A percentile compares a stretch with the other conserved stretches of the same genome.
These are phyloP conservation scores for Gymnoscelis rufifasciata DNA, from an alignment of 2,888 invertebrate species.

Conservation along the genomic window DNA sequence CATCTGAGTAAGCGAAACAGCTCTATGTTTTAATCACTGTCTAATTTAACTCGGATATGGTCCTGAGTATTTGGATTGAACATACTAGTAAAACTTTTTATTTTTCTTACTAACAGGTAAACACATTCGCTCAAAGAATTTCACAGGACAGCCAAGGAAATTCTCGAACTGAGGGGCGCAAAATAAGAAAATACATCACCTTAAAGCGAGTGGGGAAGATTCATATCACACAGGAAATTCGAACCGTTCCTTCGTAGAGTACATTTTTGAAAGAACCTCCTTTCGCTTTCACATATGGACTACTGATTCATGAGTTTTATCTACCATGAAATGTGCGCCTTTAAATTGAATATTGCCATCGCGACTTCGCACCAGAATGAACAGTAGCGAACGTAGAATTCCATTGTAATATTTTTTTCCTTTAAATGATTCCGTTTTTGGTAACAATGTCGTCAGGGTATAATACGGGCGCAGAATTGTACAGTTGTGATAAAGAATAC, in stretches of 20 bases:
- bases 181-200: constrained; percentile 78
- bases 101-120: too few species aligned
- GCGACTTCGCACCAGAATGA: constrained; percentile 52
- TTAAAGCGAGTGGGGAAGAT: constrained; percentile 77
- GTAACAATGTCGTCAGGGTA: not conserved
- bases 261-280: constrained; percentile 67
- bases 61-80: too few species aligned
- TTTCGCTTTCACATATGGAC: constrained; percentile 68
- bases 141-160: constrained; percentile 35
- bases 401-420: constrained; percentile 21
- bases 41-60: too few species aligned
- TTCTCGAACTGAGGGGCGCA: constrained; percentile 52
- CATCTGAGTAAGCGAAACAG: too few species aligned
- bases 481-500: too few species aligned
- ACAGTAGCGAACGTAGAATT: constrained; percentile 50
- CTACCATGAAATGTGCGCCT: constrained; percentile 71
- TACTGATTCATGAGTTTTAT: constrained; percentile 77
- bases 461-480: too few species aligned
- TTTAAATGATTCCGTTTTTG: constrained; percentile 5
- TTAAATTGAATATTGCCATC: constrained; percentile 68
- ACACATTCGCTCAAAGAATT: not conserved
- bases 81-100: too few species aligned
- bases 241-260: constrained; percentile 58
- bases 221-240: constrained; percentile 77
- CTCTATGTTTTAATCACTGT: too few species aligned